Evolutionary conservation across 2,113 vertebrate genomes (phyloP).

Genomic region (Coregonus clupeaformis): DNA sequence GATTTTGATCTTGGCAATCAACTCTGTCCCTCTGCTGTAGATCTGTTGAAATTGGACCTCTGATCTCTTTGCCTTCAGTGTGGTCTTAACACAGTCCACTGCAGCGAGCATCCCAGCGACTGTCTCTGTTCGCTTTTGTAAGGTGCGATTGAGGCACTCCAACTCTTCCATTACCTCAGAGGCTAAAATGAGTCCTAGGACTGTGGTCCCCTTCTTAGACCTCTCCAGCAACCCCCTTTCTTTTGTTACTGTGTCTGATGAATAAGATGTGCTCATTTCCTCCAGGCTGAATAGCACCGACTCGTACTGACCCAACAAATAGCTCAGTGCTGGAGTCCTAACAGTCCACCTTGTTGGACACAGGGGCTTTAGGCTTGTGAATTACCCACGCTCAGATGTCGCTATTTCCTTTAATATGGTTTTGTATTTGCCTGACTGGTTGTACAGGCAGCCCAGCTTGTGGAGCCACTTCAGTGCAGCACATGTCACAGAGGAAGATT

Average conservation of each 20-base stretch:
- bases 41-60: not conserved
- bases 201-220: conserved; percentile 1
- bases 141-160: not conserved
- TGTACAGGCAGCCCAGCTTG: not conserved
- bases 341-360: conserved; percentile 15
- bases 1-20: not conserved
- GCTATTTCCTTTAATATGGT: conserved; percentile 1
- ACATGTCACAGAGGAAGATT: not conserved
- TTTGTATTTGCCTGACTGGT: conserved; percentile 12
- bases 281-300: not conserved
- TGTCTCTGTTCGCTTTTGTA: conserved; percentile 2
- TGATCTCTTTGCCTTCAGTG: not conserved
- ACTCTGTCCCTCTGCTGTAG: not conserved
- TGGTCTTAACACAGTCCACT: conserved; percentile 1
- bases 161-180: not conserved
- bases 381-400: not conserved
- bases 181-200: conserved; percentile 11
- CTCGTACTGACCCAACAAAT: conserved; percentile 4
- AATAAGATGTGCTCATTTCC: not conserved
- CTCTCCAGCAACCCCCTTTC: conserved; percentile 1
- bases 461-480: not conserved
- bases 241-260: not conserved
- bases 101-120: conserved; percentile 9
- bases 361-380: conserved; percentile 1
- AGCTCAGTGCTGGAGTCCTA: not conserved